Percentiles rank a stretch among this genome's conserved stretches.
Evolutionary conservation across 2,888 invertebrate species (phyloP).

Genomic region (Drosophila mulleri): DNA sequence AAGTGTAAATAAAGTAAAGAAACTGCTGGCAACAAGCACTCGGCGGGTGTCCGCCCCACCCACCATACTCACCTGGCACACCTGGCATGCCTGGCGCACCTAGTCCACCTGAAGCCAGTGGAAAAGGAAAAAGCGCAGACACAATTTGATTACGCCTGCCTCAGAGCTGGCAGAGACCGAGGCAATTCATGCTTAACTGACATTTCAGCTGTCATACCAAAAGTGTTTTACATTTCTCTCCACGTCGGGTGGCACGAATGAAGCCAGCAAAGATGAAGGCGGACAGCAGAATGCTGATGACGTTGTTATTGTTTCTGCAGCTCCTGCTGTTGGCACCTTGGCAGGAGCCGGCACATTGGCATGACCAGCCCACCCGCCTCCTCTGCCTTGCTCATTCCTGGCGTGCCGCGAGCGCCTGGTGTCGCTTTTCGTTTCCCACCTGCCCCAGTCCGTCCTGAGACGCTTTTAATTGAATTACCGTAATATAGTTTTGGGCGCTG

Average conservation of each 20-base stretch:
- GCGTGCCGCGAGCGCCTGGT: slow-evolving; percentile 72
- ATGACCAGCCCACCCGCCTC: slow-evolving; percentile 30
- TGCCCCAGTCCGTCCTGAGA: slow-evolving; percentile 9
- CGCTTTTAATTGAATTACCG: slow-evolving; percentile 71
- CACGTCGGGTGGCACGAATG: slow-evolving; percentile 27
- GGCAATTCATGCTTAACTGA: slow-evolving; percentile 73
- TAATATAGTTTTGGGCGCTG: slow-evolving; percentile 39
- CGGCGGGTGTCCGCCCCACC: neutral
- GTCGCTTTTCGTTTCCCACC: slow-evolving; percentile 50
- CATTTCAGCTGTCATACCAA: slow-evolving; percentile 81
- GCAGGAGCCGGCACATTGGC: slow-evolving; percentile 51
- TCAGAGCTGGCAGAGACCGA: neutral
- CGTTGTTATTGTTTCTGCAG: slow-evolving; percentile 50
- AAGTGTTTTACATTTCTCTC: slow-evolving; percentile 77
- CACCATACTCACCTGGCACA: neutral
- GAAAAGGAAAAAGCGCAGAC: slow-evolving; percentile 14
- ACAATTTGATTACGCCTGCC: slow-evolving; percentile 51
- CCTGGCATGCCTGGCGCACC: neutral
- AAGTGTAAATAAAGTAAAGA: slow-evolving; percentile 28
- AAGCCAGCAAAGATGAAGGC: slow-evolving; percentile 26
- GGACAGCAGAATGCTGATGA: slow-evolving; percentile 44
- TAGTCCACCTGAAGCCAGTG: neutral
- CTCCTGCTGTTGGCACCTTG: slow-evolving; percentile 37
- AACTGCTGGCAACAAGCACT: slow-evolving; percentile 16
- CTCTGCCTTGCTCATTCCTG: slow-evolving; percentile 64